Evolutionary conservation across 2,797 vertebrate species (phyloP).

Genomic region (Pelobates cultripes): DNA sequence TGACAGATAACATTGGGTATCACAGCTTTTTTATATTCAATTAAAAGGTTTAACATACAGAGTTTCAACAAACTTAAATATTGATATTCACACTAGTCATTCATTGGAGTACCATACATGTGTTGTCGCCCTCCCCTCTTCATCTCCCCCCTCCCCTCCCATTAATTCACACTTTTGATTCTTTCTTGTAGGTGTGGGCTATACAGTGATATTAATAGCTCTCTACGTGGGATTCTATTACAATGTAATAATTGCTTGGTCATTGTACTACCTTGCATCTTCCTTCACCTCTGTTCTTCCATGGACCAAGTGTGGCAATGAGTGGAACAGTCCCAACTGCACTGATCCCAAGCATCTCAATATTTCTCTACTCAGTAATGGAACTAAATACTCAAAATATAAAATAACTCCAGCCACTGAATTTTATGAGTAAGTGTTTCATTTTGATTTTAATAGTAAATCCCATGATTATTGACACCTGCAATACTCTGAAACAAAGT

Average conservation of each 20-base stretch:
- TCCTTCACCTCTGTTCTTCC: constrained; percentile 90
- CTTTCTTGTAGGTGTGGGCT: constrained; percentile 86
- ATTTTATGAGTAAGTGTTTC: constrained; percentile 92
- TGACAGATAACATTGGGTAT: no score
- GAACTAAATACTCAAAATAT: constrained; percentile 88
- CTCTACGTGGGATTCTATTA: constrained; percentile 99
- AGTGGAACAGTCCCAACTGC: constrained; percentile 92
- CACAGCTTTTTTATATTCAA: no score
- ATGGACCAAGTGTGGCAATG: constrained; percentile 87
- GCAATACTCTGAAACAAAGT: no score
- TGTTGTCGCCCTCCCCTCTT: no score
- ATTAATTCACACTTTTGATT: no score
- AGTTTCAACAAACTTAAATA: no score
- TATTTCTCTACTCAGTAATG: constrained; percentile 76
- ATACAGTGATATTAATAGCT: constrained; percentile 96
- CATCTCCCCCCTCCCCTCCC: no score
- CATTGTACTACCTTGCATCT: constrained; percentile 93
- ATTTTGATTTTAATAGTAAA: neutral
- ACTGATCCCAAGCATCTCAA: constrained; percentile 83
- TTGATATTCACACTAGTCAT: no score
- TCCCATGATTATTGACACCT: no score
- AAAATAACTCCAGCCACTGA: constrained; percentile 94
- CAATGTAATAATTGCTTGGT: constrained; percentile 99
- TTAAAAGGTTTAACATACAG: no score
- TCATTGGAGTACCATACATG: no score